Evolutionary conservation across 2,888 invertebrate species (phyloP).

Genomic region (Lithophane socia): DNA sequence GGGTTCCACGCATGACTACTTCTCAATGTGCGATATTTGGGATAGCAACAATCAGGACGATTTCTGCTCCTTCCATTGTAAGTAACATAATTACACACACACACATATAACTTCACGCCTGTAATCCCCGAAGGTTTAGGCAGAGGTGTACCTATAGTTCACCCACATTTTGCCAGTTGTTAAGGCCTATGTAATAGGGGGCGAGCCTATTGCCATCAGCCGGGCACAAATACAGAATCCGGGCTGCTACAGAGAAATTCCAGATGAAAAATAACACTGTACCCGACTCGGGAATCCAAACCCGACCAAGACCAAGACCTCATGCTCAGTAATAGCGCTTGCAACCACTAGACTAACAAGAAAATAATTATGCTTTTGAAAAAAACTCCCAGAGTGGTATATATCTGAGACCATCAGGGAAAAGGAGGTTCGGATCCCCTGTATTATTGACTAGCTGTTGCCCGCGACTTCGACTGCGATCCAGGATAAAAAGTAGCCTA

Average conservation of each 20-base stretch:
- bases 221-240: too few relatives aligned
- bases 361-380: not conserved
- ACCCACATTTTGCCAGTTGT: not conserved
- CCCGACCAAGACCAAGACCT: not conserved
- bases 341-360: not conserved
- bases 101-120: not conserved
- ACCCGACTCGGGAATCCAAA: not conserved
- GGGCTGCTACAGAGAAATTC: not conserved
- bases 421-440: not conserved
- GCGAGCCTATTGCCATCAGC: too few relatives aligned
- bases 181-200: not conserved
- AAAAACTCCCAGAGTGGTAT: too few relatives aligned
- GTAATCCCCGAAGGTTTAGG: not conserved
- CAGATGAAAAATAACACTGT: not conserved
- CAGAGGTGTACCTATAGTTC: not conserved
- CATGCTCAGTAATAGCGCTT: not conserved
- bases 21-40: constrained; percentile 84
- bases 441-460: not conserved
- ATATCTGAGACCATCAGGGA: too few relatives aligned
- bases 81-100: constrained; percentile 67
- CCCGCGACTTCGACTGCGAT: too few relatives aligned
- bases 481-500: too few relatives aligned
- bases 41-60: constrained; percentile 80
- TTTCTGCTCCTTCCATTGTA: constrained; percentile 79
- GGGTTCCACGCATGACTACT: constrained; percentile 84